A percentile compares a stretch with the other conserved stretches of the same genome.
phyloP scores from a whole-genome alignment of 2,113 vertebrate species.

The Tricholaema leucomelas region DNA sequence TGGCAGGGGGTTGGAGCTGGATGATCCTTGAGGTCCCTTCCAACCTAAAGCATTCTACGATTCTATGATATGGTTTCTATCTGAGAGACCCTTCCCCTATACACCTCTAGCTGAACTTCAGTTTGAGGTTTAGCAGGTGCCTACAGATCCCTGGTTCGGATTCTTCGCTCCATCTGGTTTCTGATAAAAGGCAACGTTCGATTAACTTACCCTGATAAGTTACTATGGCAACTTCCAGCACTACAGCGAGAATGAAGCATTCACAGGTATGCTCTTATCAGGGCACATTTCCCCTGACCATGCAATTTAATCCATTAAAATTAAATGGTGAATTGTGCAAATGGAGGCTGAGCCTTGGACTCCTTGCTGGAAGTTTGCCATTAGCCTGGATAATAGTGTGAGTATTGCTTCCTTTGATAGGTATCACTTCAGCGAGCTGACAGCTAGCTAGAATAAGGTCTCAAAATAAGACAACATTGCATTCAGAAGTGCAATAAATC shows the following conservation, averaged over 20 bases:
- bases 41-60: no score
- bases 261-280: conserved; percentile 1
- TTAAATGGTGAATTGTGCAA: background rate
- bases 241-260: background rate
- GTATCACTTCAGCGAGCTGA: background rate
- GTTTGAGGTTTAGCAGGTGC: background rate
- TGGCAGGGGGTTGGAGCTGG: no score
- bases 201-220: conserved; percentile 40
- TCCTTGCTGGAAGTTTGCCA: background rate
- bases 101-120: background rate
- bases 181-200: conserved; percentile 17
- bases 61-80: background rate
- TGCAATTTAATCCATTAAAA: conserved; percentile 18
- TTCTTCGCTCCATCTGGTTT: conserved; percentile 2
- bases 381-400: background rate
- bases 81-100: background rate
- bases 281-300: background rate
- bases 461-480: background rate
- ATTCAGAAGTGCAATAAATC: background rate
- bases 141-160: background rate
- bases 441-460: background rate
- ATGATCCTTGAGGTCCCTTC: no score
- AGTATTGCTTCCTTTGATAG: background rate
- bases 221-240: conserved; percentile 44
- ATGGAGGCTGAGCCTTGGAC: background rate